Base-by-base conservation (phyloP, 2,888 invertebrate genomes). In the Coenonympha glycerion region DNA sequence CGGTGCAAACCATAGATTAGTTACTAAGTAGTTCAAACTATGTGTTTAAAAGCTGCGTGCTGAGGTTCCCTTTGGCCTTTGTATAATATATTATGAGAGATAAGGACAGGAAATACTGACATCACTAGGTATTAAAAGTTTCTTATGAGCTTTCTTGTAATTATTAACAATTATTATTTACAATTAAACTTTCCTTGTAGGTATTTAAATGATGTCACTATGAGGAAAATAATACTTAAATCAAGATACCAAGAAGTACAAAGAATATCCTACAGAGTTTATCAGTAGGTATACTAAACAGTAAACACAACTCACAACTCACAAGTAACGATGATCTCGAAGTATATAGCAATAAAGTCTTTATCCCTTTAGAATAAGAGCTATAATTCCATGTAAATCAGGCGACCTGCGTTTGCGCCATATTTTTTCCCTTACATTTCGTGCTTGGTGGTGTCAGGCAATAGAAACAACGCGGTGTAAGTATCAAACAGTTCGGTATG, bases 391-490 rank as follows among this genome's bases (percentile, higher is more conserved):
- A n/a, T 18, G 0, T 6, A 9, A 6, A 13, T 34, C 34, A 34
- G 34, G 3, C 5, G 16, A 13, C 19, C 11, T 24, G 24, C 15
- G 24, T 39, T 41, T 41, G 30, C 18, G 41, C 41, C 41, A 18
- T 41, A 19, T 41, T 15, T 30, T 41, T 41, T 41, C 28, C 41
- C 4, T 19, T 41, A 19, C 41, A 19, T 30, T 19, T 41, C 41
- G 41, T 30, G 41, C 41, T 30, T 41, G 41, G 41, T 30, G 41
- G 28, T 41, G 15, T 39, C 39, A 39, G 39, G 39, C 39, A 39
- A 15, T 39, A 39, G 22, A 39, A 39, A 22, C 24, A 39, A 1
- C 39, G 9, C 13, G 22, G 39, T 8, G 15, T 39, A 24, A 9
- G 8, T 15, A 39, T 1, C 15, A 2, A 9, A 37, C 39, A 15